Percentiles rank a stretch among this genome's conserved stretches.
These are phyloP conservation scores for Neolamprologus cancellatus DNA, from an alignment of 2,113 vertebrate genomes.

Conservation along the genomic window DNA sequence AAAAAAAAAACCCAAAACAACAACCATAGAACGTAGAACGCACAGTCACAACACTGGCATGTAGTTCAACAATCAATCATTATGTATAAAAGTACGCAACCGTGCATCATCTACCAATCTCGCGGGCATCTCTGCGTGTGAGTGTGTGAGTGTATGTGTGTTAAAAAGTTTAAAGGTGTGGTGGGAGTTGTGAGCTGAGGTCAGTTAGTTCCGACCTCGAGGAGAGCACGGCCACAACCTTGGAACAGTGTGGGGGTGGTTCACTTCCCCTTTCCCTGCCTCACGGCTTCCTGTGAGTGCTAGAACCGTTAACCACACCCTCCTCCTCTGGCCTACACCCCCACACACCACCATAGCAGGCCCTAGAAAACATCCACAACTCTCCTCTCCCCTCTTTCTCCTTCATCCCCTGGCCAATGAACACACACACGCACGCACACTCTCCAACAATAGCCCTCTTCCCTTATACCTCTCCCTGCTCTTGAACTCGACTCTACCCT, in stretches of 20 bases:
- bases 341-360: not conserved
- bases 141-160: not conserved
- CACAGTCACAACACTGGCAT: not conserved
- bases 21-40: not conserved
- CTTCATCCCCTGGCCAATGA: constrained; percentile 4
- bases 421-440: not conserved
- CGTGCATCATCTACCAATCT: not conserved
- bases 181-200: constrained; percentile 35
- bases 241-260: constrained; percentile 64
- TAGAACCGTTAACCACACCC: constrained; percentile 69
- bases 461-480: not conserved
- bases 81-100: not conserved
- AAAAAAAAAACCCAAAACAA: accelerated
- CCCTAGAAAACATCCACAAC: constrained; percentile 14
- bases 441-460: constrained; percentile 20
- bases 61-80: not conserved
- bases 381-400: not conserved
- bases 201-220: constrained; percentile 48
- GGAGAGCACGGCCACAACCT: constrained; percentile 27
- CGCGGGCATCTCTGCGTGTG: not conserved
- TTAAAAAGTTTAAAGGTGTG: constrained; percentile 31
- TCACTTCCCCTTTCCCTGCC: constrained; percentile 70
- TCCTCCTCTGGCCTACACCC: constrained; percentile 29
- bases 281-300: constrained; percentile 64
- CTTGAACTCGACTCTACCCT: not conserved